Conservation (phyloP, 2,888 invertebrate genomes). For the Spicauda simplicius region DNA sequence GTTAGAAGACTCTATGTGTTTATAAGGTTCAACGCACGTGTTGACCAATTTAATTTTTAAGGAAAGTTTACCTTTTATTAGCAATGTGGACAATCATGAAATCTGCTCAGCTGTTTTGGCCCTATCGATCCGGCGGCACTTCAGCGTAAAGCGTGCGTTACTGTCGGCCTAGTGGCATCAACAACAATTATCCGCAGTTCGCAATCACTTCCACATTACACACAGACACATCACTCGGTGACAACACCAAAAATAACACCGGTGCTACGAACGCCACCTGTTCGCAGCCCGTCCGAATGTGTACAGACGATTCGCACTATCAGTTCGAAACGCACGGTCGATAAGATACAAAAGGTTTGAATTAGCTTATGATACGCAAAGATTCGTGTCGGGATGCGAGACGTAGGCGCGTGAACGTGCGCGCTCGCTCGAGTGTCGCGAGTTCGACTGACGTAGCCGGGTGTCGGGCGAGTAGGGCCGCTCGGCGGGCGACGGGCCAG, state of each 20-base stretch:
- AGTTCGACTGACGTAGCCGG: constrained; percentile 67
- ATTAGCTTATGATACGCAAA: constrained; percentile 42
- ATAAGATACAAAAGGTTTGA: constrained; percentile 43
- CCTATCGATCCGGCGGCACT: constrained; percentile 68
- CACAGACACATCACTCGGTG: constrained; percentile 60
- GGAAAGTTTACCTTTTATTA: constrained; percentile 63
- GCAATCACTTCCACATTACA: constrained; percentile 54
- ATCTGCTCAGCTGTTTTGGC: constrained; percentile 67
- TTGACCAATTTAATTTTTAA: not conserved
- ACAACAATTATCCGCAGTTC: constrained; percentile 61
- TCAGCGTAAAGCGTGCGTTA: constrained; percentile 50
- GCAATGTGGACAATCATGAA: constrained; percentile 60
- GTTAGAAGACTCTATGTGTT: not conserved
- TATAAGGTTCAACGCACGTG: not conserved
- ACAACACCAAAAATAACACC: constrained; percentile 68
- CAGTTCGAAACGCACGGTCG: constrained; percentile 43
- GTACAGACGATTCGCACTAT: constrained; percentile 42
- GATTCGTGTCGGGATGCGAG: constrained; percentile 49
- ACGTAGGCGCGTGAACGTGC: constrained; percentile 47
- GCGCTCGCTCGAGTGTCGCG: constrained; percentile 52
- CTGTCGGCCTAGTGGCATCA: constrained; percentile 48
- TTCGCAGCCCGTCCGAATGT: constrained; percentile 48
- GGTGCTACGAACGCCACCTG: constrained; percentile 69
- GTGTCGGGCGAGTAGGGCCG: constrained; percentile 44
- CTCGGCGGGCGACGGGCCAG: constrained; percentile 54